phyloP scores from a whole-genome alignment of 2,888 invertebrate genomes.

The Ptychoptera contaminata region DNA sequence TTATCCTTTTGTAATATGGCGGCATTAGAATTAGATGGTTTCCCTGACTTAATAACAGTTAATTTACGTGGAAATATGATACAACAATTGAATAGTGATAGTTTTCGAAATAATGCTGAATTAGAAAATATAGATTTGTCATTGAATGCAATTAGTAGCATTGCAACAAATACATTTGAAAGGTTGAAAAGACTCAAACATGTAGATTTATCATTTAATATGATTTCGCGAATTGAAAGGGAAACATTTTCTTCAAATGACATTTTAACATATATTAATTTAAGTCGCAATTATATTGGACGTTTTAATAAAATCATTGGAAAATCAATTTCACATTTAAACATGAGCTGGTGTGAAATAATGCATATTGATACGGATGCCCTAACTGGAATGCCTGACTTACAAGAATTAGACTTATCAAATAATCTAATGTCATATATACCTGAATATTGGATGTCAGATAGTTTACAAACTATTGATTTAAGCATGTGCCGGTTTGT shows the following conservation, averaged over 20 bases:
- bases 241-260: conserved; percentile 43
- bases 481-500: conserved; percentile 26
- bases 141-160: conserved; percentile 43
- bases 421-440: conserved; percentile 46
- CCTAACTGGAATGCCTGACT: conserved; percentile 39
- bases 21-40: conserved; percentile 39
- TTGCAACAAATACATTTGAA: conserved; percentile 44
- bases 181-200: conserved; percentile 38
- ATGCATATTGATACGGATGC: conserved; percentile 37
- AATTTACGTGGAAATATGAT: conserved; percentile 48
- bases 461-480: conserved; percentile 42
- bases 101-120: conserved; percentile 43
- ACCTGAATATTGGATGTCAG: conserved; percentile 43
- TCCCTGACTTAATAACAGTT: conserved; percentile 42
- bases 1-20: conserved; percentile 46
- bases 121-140: conserved; percentile 48
- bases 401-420: conserved; percentile 45
- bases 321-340: conserved; percentile 38
- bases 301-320: conserved; percentile 40
- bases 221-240: conserved; percentile 41
- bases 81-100: conserved; percentile 36
- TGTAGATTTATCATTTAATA: conserved; percentile 55
- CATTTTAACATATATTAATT: conserved; percentile 40
- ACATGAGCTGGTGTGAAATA: conserved; percentile 52
- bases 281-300: conserved; percentile 49